Evolutionary conservation across 2,888 invertebrate genomes (phyloP).

Genomic region (Cerastoderma edule): DNA sequence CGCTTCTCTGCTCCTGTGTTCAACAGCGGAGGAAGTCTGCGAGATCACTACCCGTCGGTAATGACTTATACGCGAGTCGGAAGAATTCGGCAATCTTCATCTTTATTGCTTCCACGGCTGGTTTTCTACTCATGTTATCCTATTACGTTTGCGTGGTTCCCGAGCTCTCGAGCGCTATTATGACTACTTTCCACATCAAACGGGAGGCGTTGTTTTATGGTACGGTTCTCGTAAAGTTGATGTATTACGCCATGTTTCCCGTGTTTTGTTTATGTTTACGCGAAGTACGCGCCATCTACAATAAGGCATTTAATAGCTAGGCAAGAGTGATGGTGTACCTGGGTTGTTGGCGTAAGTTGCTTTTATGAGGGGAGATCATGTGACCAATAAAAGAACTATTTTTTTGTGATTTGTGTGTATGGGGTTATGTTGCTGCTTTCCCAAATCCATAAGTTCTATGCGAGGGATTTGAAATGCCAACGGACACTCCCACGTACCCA

Average conservation of each 20-base stretch:
- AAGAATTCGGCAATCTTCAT: constrained; percentile 47
- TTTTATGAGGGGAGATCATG: too few relatives aligned
- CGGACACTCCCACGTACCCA: too few relatives aligned
- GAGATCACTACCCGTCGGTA: constrained; percentile 20
- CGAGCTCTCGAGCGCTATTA: constrained; percentile 31
- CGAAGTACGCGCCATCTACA: constrained; percentile 42
- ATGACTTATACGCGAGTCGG: constrained; percentile 33
- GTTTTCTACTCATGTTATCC: constrained; percentile 50
- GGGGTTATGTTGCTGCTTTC: too few relatives aligned
- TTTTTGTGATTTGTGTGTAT: too few relatives aligned
- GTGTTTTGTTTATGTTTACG: constrained; percentile 43
- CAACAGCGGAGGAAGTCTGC: constrained; percentile 41
- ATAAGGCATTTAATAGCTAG: constrained; percentile 34
- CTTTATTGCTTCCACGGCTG: constrained; percentile 48
- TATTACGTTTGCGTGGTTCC: constrained; percentile 50
- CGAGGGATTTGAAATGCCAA: too few relatives aligned
- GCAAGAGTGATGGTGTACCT: too few relatives aligned
- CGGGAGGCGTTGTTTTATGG: constrained; percentile 34
- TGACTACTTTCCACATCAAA: constrained; percentile 28
- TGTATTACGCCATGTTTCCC: constrained; percentile 52
- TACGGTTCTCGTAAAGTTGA: constrained; percentile 37
- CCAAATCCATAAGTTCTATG: too few relatives aligned
- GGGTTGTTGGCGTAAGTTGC: too few relatives aligned
- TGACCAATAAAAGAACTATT: too few relatives aligned
- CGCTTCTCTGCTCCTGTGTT: constrained; percentile 46